Evolutionary conservation across 2,888 invertebrate genomes (phyloP), one percentile per base, ranked within the genome.

Genomic region (Acanthopleura granulata): DNA sequence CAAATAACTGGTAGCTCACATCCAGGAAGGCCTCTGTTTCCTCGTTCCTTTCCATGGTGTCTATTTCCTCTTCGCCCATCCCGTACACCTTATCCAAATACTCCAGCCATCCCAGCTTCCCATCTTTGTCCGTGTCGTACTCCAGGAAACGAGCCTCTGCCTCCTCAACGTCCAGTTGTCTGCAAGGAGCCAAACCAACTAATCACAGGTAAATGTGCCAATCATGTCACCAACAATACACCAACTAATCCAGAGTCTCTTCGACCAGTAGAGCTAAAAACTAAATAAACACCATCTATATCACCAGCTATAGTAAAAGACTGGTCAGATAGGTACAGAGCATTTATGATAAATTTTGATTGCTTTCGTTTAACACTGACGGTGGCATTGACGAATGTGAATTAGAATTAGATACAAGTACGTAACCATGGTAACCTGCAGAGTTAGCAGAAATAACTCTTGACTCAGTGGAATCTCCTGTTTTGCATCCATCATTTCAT

Each of bases 41-140:
- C 15, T 81, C 80, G 27, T 79, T 79, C 9, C 77, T 80, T 40
- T 82, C 83, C 77, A 85, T 81, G 6, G 86, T 85, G 70, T 84
- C 84, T 62, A 90, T 83, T 66, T 91, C 90, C 16, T 87, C 84
- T 66, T 89, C 94, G 78, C 94, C 84, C 73, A 95, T 93, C 0
- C 96, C 96, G 89, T 96, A 98, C 0, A 95, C 94, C 89, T 97
- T 96, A 74, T 93, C 93, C n/a, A 97, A 88, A 90, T 97, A 96
- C 91, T 99, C 99, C 9, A 93, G 91, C 98, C 98, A 99, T 0
- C 95, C 94, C 1, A 99, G 93, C 81, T 92, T 91, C 0, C 95
- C 95, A 90, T 99, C 95, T 61, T 92, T 92, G 90, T 98, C 93
- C 66, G 93, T 93, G 91, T 99, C 99, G 0, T 80, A 94, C 87